Base-by-base conservation (phyloP, 2,113 vertebrate genomes). In the Anguilla japonica region DNA sequence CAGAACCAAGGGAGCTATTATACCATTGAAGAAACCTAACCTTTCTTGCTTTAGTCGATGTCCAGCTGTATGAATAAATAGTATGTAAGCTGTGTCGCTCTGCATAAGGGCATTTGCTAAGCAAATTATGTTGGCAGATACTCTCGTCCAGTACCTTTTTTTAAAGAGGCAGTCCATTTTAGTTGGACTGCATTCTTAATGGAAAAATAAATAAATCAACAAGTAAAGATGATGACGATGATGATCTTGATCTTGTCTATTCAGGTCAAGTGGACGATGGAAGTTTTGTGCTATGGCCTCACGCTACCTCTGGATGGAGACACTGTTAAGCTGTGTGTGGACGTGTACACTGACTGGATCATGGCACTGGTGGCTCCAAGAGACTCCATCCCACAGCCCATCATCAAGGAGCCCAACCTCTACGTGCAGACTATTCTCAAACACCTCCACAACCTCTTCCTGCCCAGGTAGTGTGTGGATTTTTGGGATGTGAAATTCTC, bases 181-280 rank as follows among this genome's bases (percentile, higher is more conserved):
- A 34, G 43, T 46, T 9, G 4, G 43, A 46, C 43, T 46, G 43
- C 43, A 46, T 9, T 46, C 9, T 46, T 46, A 9, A 46, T 46
- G 14, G 15, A 60, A 60, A 60, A 18, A 20, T 18, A 60, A 60
- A 20, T 34, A 34, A 34, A 34, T 34, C 34, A 34, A 34, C 34
- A 60, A 15, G 14, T 60, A 18, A 60, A 16, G 56, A 46, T 46
- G 43, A 46, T 60, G 18, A 60, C 11, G 50, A 53, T 53, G 75
- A 14, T 29, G 75, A 11, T 79, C 9, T 40, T 80, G 79, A 41
- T 50, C 22, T 9, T 14, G 50, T 82, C 15, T 0, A 14, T 41
- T 53, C 90, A 99, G 98, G 97, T 99, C 91, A 98, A 97, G 95
- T 99, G 98, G 98, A 98, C 97, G 1, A 98, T 99, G 98, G 98